Base-by-base conservation (phyloP, 2,797 vertebrate genomes). In the Melanotaenia pygmaea region DNA sequence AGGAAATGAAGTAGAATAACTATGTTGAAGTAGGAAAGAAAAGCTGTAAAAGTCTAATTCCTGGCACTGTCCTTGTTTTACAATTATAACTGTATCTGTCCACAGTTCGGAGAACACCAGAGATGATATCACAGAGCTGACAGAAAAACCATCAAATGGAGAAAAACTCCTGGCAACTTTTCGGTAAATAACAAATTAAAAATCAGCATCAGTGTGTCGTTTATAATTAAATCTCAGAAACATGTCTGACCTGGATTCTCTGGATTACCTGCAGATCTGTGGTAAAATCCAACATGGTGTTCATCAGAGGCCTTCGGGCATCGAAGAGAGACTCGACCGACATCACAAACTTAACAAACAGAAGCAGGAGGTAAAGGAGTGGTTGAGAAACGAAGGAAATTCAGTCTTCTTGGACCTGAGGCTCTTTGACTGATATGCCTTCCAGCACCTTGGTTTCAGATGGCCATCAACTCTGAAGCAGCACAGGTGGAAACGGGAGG, bases 101-200 rank as follows among this genome's bases (percentile, higher is more conserved):
- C 65, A 71, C 89, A 95, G 94, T 68, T 84, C 83, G 35, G 77
- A 90, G 54, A 69, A 85, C 35, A 51, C 70, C 43, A 72, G 34
- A 38, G 61, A 63, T 0, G 28, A 78, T 10, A 32, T 43, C 2
- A n/a, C 38, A 30, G 50, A 32, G 11, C 69, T 60, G 1, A 0
- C 26, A 20, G 53, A 22, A 5, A 59, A 75, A 54, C 58, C 74
- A 38, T 20, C 40, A 11, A 58, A 26, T 28, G 56, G 56, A 40
- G 77, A 80, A 56, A 68, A 51, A 40, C 28, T 94, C 7, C 78
- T 93, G 30, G 32, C 34, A 1, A 81, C 80, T 40, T 74, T 94
- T 67, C 93, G 94, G 94, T 95, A 88, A 81, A 76, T 71, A 5
- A 12, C 0, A 24, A 47, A 24, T 66, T 26, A 16, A 6, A 47